Base-by-base conservation (phyloP, 1,140 invertebrate genomes). In the Macrocentrus cingulum region DNA sequence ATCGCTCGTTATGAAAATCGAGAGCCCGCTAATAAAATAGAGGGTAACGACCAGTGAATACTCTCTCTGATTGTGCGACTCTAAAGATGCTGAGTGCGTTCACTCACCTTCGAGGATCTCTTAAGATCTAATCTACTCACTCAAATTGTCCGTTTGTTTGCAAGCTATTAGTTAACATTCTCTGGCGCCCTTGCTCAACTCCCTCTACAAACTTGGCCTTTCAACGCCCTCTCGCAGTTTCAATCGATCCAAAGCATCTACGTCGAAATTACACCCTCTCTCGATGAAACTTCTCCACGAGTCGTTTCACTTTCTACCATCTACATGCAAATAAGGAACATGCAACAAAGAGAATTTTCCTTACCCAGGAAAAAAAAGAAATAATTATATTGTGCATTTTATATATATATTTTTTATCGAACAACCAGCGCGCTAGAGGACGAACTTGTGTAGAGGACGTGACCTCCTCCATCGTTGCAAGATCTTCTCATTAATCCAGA, bases 91-190 rank as follows among this genome's bases (percentile, higher is more conserved):
- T 18, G 20, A 34, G n/a, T n/a, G n/a, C 18, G 11, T 13, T 19
- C 49, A 13, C 34, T 29, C 9, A 23, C 18, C 39, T 44, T 29
- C 13, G 13, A 15, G 15, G 13, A 19, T 44, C 53, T 23, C 29
- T 34, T 32, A 36, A 13, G 39, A 37, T 56, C 42, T 55, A 65
- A 36, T 53, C 53, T 56, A 65, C 61, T 56, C 50, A 59, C 60
- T n/a, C 61, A 66, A 68, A 68, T 68, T 66, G 66, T 63, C 49
- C 58, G 58, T 59, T 66, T 68, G 61, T 68, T 61, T 61, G 61
- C 52, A 20, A 65, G 60, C 61, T 63, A 63, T 65, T 66, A 66
- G 61, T 65, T 61, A 62, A 56, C 55, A 58, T 49, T 61, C 56
- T 63, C 60, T 34, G 6, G 11, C 29, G 41, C n/a, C n/a, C n/a